These are phyloP conservation scores for Margarornis squamiger DNA, from an alignment of 2,797 vertebrate genomes.

Conservation along the genomic window DNA sequence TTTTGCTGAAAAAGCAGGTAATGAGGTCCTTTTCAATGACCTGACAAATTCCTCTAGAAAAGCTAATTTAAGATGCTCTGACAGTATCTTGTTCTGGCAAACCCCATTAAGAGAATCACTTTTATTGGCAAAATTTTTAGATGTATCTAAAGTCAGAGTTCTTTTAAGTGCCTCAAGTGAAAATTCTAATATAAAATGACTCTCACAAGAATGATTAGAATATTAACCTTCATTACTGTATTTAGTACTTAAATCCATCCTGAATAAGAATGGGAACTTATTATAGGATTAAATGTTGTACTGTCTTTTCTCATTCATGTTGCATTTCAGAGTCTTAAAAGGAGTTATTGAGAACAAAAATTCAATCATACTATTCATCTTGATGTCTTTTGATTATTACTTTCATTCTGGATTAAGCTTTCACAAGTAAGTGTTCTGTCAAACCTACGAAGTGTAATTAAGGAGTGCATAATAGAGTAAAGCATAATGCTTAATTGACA, in stretches of 20 bases:
- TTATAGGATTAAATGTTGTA: neutral
- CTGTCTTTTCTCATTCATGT: neutral
- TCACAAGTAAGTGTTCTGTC: neutral
- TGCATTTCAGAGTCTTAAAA: neutral
- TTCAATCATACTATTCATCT: neutral
- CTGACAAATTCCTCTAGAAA: neutral
- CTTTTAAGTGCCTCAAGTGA: neutral
- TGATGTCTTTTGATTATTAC: neutral
- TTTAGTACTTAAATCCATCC: neutral
- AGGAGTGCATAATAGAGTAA: neutral
- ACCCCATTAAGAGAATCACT: neutral
- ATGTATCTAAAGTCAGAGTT: neutral
- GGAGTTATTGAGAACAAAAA: neutral
- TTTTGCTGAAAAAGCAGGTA: neutral
- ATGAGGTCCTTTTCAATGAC: neutral
- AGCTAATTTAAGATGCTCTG: neutral
- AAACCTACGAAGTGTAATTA: neutral
- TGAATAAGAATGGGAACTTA: neutral
- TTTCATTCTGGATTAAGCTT: neutral
- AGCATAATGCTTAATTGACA: neutral
- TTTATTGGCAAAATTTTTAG: neutral
- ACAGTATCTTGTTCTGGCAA: neutral
- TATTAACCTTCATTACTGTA: neutral
- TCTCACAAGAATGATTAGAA: neutral
- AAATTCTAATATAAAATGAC: neutral